Evolutionary conservation across 2,113 vertebrate species (phyloP).

Genomic region (Percopsis transmontana): DNA sequence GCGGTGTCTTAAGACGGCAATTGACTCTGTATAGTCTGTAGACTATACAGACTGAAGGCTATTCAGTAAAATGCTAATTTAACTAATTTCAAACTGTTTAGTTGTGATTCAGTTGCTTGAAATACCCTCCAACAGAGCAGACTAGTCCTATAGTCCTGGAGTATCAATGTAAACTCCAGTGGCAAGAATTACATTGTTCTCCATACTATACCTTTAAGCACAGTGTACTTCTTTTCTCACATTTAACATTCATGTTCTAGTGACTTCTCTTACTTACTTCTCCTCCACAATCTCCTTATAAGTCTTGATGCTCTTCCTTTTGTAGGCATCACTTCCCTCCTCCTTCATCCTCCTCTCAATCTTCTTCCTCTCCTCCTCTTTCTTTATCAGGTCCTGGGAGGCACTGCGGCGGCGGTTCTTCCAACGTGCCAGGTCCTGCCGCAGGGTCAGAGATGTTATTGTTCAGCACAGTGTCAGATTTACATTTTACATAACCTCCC

Average conservation of each 20-base stretch:
- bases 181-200: too few relatives aligned
- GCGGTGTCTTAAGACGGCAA: not conserved
- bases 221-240: not conserved
- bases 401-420: conserved; percentile 93
- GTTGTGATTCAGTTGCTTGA: too few relatives aligned
- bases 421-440: conserved; percentile 93
- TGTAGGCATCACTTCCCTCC: conserved; percentile 72
- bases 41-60: too few relatives aligned
- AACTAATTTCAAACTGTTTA: not conserved
- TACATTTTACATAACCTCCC: not conserved
- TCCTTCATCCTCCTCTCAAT: conserved; percentile 88
- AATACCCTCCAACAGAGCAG: too few relatives aligned
- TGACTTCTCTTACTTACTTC: conserved; percentile 89
- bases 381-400: conserved; percentile 94
- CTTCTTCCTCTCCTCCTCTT: conserved; percentile 96
- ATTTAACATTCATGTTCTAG: conserved; percentile 5
- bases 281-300: conserved; percentile 98
- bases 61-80: not conserved
- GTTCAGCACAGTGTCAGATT: not conserved
- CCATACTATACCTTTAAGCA: too few relatives aligned
- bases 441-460: not conserved
- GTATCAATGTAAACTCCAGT: too few relatives aligned
- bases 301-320: conserved; percentile 97
- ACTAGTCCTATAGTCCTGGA: too few relatives aligned
- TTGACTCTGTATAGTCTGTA: too few relatives aligned